Conservation (phyloP, 1,140 invertebrate genomes). For the Nebria ingens region DNA sequence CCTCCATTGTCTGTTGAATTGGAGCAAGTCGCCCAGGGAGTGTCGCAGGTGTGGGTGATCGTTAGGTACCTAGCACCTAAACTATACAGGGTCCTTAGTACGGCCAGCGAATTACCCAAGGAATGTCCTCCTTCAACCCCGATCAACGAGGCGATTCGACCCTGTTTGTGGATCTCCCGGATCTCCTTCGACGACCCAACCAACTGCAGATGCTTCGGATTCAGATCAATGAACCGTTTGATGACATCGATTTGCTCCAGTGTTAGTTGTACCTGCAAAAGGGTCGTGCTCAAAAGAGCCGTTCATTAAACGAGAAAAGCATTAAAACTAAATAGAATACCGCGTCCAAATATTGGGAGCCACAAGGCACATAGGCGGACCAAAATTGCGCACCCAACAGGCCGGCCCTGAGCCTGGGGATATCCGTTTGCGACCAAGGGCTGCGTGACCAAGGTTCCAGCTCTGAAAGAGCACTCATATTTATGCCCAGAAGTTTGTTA, state of each 20-base stretch:
- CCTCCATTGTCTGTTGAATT: constrained; percentile 33
- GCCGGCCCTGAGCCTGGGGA: constrained; percentile 68
- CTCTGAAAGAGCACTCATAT: constrained; percentile 60
- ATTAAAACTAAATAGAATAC: no score
- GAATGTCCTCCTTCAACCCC: constrained; percentile 81
- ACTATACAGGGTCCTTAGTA: constrained; percentile 73
- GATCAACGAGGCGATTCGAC: constrained; percentile 70
- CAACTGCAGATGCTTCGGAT: constrained; percentile 56
- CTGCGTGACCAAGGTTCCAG: constrained; percentile 69
- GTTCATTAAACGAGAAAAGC: no score
- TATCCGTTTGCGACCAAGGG: constrained; percentile 81
- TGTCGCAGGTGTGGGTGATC: constrained; percentile 70
- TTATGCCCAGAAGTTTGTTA: constrained; percentile 69
- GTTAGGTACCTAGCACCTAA: constrained; percentile 73
- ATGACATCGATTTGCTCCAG: constrained; percentile 85
- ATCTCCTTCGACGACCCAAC: constrained; percentile 64
- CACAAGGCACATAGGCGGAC: constrained; percentile 78
- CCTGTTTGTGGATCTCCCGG: constrained; percentile 59
- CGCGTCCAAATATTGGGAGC: constrained; percentile 69
- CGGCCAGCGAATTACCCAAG: constrained; percentile 71
- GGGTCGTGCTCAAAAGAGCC: no score
- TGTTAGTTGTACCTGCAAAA: constrained; percentile 63
- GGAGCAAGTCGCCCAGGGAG: constrained; percentile 53
- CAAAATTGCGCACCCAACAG: constrained; percentile 72
- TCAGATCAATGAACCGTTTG: constrained; percentile 69